Evolutionary conservation across 1,140 invertebrate genomes (phyloP).

Genomic region (Neelides sp.): DNA sequence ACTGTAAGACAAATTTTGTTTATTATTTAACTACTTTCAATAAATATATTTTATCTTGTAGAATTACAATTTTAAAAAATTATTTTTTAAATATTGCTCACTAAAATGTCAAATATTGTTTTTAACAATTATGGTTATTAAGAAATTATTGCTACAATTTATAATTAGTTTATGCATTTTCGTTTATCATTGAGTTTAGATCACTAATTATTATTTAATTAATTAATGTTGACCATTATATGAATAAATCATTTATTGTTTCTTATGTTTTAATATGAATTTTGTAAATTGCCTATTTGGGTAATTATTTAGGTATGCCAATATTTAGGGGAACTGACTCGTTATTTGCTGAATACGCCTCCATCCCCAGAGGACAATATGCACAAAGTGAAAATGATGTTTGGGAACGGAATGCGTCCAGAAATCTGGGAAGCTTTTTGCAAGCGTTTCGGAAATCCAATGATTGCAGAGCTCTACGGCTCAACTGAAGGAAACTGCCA

Average conservation of each 20-base stretch:
- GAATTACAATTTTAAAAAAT: no score
- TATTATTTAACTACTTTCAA: neutral
- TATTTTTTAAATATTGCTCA: neutral
- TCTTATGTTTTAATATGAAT: no score
- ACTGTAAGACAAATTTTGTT: constrained; percentile 45
- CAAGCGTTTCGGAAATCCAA: constrained; percentile 42
- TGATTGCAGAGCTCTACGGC: constrained; percentile 50
- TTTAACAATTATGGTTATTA: no score
- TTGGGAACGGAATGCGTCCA: constrained; percentile 50
- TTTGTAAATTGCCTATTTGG: no score
- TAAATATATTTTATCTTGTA: neutral
- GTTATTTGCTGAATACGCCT: constrained; percentile 49
- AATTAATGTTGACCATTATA: no score
- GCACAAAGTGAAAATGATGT: constrained; percentile 47
- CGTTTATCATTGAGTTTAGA: no score
- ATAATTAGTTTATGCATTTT: no score
- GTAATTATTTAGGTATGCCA: constrained; percentile 46
- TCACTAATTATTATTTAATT: no score
- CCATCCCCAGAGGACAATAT: constrained; percentile 40
- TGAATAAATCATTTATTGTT: no score
- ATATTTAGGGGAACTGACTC: constrained; percentile 56
- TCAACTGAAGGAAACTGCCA: constrained; percentile 52
- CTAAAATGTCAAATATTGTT: no score
- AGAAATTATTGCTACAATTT: no score
- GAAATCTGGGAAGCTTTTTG: constrained; percentile 52